Base-by-base conservation (phyloP, 1,140 invertebrate genomes). In the Oryctes rhinoceros region DNA sequence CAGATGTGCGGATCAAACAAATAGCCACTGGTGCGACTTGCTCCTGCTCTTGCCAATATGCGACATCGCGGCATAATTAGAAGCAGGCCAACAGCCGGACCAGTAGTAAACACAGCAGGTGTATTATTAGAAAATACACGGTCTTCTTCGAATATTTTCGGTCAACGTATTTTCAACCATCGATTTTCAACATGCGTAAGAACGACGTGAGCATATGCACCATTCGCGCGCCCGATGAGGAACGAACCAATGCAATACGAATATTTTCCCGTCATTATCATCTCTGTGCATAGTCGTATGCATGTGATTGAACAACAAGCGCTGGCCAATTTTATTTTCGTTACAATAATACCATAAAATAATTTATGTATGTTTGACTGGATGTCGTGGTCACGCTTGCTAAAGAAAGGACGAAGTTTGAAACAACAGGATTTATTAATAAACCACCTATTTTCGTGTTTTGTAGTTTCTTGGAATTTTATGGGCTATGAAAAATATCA, bases 71-170 rank as follows among this genome's bases (percentile, higher is more conserved):
- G 65, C 65, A 67, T 67, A 67, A 67, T 67, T 67, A 67, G 65
- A 67, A 67, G n/a, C 65, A 67, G 65, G 65, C 65, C 65, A 67
- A 67, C 65, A 67, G 65, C 65, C 65, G 65, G 65, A 67, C 35
- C 65, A 35, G 20, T 67, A 67, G 65, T 67, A 67, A 67, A 67
- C 65, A 67, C 65, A 67, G 18, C 65, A 67, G 65, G 65, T 67
- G 65, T 67, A 67, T 67, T 67, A 67, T 67, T 67, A 67, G 65
- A 67, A 67, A 67, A 67, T 67, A 67, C 20, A 67, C 65, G 65
- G 11, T 11, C 65, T 18, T 24, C 65, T 67, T 35, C 4, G 18
- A 67, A 67, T 67, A 67, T 30, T 67, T 67, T 67, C 65, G 65
- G 65, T 20, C 20, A 15, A 62, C 65, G 20, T 67, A 67, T 67